These are phyloP conservation scores for Piaya cayana DNA, from an alignment of 2,113 vertebrate genomes.

Conservation along the genomic window DNA sequence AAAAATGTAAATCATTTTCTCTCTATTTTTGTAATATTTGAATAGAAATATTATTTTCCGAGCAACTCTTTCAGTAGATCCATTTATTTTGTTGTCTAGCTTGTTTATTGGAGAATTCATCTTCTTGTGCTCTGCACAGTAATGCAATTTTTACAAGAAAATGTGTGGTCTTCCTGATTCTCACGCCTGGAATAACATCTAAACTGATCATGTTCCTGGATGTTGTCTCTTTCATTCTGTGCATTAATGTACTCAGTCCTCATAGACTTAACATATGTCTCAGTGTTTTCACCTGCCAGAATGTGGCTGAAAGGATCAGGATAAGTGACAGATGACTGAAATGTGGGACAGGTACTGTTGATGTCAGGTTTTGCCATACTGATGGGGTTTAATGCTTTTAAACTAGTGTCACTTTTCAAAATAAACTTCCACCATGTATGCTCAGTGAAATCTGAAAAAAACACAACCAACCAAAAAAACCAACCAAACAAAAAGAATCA, in stretches of 20 bases:
- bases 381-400: neutral
- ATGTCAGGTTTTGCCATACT: neutral
- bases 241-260: neutral
- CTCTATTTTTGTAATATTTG: neutral
- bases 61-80: neutral
- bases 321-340: neutral
- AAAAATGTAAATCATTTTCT: neutral
- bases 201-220: neutral
- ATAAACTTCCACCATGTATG: neutral
- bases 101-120: neutral
- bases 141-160: neutral
- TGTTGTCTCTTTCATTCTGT: neutral
- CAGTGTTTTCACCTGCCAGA: neutral
- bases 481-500: neutral
- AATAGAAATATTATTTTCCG: neutral
- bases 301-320: neutral
- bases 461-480: rapidly evolving
- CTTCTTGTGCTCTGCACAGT: neutral
- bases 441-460: neutral
- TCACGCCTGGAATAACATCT: neutral
- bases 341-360: neutral
- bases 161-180: neutral
- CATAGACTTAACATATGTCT: neutral
- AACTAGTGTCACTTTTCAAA: neutral
- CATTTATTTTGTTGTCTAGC: neutral